phyloP scores from a whole-genome alignment of 1,140 invertebrate genomes.

The Aphaenogaster floridana region DNA sequence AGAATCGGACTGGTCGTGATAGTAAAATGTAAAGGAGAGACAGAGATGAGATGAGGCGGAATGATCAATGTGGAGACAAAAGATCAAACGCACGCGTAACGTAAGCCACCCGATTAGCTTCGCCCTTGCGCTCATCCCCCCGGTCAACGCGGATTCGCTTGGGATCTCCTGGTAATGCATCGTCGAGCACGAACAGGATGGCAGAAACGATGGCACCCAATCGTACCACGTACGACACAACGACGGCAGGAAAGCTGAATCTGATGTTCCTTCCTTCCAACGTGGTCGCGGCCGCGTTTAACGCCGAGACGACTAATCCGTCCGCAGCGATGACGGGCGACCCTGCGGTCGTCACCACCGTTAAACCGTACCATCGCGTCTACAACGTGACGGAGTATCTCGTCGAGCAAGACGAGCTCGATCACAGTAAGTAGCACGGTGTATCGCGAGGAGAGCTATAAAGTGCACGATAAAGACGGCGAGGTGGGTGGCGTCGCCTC shows the following conservation, averaged over 20 bases:
- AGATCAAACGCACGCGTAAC: not conserved
- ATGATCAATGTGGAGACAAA: slow-evolving; percentile 4
- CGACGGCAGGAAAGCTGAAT: slow-evolving; percentile 66
- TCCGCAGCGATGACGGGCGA: slow-evolving; percentile 80
- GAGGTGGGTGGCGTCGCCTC: not conserved
- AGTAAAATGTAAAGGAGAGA: not conserved
- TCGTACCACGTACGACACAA: not conserved
- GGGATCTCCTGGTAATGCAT: slow-evolving; percentile 36
- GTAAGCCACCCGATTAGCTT: not conserved
- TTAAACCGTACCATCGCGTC: slow-evolving; percentile 81
- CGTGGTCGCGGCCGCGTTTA: slow-evolving; percentile 81
- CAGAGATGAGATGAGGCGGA: not conserved
- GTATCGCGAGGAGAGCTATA: not conserved
- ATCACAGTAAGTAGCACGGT: slow-evolving; percentile 83
- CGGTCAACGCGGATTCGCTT: slow-evolving; percentile 2
- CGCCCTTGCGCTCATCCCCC: too few species aligned
- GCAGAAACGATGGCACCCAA: slow-evolving; percentile 44
- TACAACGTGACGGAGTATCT: slow-evolving; percentile 83
- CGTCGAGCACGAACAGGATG: slow-evolving; percentile 26
- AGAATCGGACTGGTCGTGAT: not conserved
- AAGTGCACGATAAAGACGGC: not conserved
- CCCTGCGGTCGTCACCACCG: slow-evolving; percentile 77
- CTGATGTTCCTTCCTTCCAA: slow-evolving; percentile 77
- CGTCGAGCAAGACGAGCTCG: slow-evolving; percentile 84
- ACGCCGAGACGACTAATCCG: slow-evolving; percentile 82